A percentile compares a stretch with the other conserved stretches of the same genome.
Evolutionary conservation across 1,140 invertebrate species (phyloP).

Genomic region (Drosophila funebris): DNA sequence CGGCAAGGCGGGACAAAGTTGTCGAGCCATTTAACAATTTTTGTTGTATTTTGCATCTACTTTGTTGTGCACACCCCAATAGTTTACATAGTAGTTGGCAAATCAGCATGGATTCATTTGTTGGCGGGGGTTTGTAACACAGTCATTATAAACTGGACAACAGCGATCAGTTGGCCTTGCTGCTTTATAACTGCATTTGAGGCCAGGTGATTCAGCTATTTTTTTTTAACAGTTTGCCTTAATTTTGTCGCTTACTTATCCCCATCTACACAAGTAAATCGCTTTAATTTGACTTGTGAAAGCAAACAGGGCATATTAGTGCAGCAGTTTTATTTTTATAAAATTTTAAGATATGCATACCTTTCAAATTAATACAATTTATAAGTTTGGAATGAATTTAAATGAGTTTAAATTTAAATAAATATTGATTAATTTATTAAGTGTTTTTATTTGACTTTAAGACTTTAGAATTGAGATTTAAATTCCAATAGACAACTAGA

Average conservation of each 20-base stretch:
- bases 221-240: conserved; percentile 21
- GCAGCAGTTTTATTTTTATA: not conserved
- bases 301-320: conserved; percentile 17
- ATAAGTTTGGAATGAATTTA: too few relatives aligned
- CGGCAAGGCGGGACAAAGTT: not conserved
- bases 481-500: too few relatives aligned
- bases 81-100: conserved; percentile 37
- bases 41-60: conserved; percentile 28
- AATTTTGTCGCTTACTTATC: conserved; percentile 42
- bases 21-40: conserved; percentile 35
- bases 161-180: conserved; percentile 3
- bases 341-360: too few relatives aligned
- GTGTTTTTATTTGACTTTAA: too few relatives aligned
- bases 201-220: not conserved
- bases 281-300: conserved; percentile 34
- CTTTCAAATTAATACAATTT: too few relatives aligned
- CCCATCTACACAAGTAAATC: conserved; percentile 39
- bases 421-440: too few relatives aligned
- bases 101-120: conserved; percentile 27
- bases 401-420: not conserved
- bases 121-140: conserved; percentile 6
- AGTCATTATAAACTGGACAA: conserved; percentile 18
- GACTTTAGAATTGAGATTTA: too few relatives aligned
- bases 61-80: conserved; percentile 34
- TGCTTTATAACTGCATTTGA: conserved; percentile 33